Evolutionary conservation across 1,140 invertebrate species (phyloP).

Genomic region (Neodiprion pinetum): DNA sequence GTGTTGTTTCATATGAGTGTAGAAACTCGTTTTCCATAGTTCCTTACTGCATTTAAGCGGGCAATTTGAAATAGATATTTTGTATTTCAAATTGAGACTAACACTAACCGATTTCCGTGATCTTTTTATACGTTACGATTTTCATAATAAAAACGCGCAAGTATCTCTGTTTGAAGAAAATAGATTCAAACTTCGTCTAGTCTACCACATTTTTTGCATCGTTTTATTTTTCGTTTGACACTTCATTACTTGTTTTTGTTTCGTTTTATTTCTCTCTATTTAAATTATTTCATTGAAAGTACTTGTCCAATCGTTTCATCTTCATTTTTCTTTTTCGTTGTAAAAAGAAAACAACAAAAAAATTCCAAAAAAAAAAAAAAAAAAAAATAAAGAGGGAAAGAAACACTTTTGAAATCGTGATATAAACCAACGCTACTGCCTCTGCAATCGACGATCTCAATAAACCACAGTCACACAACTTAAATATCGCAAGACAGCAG

Average conservation of each 20-base stretch:
- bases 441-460: no score
- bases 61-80: not conserved
- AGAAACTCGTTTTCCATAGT: not conserved
- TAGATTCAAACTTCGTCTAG: not conserved
- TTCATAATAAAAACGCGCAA: no score
- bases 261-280: not conserved
- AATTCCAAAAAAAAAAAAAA: not conserved
- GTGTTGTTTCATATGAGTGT: no score
- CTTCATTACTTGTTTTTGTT: not conserved
- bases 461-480: no score
- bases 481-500: no score
- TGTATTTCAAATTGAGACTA: no score
- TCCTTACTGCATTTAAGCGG: constrained; percentile 2
- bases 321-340: not conserved
- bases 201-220: not conserved
- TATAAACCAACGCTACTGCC: no score
- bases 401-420: no score
- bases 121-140: no score
- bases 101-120: no score
- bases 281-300: no score
- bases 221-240: not conserved
- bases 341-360: not conserved
- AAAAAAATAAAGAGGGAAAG: not conserved
- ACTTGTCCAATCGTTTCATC: no score
- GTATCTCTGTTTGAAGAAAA: not conserved